Conservation (phyloP, 2,888 invertebrate species). For the Epinotia nisella region DNA sequence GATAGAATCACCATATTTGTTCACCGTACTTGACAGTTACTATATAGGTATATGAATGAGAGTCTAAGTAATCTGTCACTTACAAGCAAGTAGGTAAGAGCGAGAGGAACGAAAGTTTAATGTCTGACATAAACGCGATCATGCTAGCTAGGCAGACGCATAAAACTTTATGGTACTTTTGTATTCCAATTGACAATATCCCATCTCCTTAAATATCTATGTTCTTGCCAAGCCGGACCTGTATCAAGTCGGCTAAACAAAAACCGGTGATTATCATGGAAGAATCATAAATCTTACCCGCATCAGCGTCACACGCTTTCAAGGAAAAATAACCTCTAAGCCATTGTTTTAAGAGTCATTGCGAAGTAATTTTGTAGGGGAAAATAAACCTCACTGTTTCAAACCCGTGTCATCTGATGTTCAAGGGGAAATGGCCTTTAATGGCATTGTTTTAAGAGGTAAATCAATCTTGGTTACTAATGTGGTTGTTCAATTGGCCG, state of each 20-base stretch:
- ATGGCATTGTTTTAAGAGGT: constrained; percentile 39
- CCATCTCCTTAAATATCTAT: constrained; percentile 23
- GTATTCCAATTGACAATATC: neutral
- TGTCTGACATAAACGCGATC: too few species aligned
- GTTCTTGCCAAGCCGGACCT: constrained; percentile 12
- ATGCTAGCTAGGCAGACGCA: too few species aligned
- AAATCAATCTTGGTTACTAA: constrained; percentile 33
- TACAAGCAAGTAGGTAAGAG: too few species aligned
- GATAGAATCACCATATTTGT: too few species aligned
- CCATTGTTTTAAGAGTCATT: constrained; percentile 32
- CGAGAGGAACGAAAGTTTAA: too few species aligned
- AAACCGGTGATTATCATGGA: constrained; percentile 45
- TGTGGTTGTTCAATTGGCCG: constrained; percentile 52
- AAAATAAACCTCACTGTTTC: constrained; percentile 10
- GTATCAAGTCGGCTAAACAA: constrained; percentile 40
- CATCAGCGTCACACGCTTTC: constrained; percentile 44
- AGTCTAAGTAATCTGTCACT: too few species aligned
- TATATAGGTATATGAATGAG: too few species aligned
- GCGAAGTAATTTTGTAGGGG: neutral
- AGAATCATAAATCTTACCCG: constrained; percentile 49
- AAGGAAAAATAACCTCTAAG: constrained; percentile 25
- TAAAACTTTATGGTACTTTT: too few species aligned
- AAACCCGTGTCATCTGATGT: constrained; percentile 17
- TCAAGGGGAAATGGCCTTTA: constrained; percentile 40
- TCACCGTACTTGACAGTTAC: too few species aligned